Evolutionary conservation across 2,888 invertebrate species (phyloP), one percentile per base, ranked within the genome.

Genomic region (Eristalis intricaria): DNA sequence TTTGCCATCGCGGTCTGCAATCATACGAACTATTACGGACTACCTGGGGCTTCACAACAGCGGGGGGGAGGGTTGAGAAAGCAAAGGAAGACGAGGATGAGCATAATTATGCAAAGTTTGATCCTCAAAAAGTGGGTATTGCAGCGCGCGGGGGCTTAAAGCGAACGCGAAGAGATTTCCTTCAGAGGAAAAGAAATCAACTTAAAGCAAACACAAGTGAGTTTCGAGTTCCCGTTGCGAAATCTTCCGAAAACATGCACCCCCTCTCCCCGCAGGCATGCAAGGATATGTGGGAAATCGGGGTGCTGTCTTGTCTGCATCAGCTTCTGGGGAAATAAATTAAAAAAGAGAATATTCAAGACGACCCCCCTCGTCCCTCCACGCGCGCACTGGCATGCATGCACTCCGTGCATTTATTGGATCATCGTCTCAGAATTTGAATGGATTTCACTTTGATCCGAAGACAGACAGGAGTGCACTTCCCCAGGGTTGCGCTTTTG

Each of bases 101-200:
- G 56, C 32, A 70, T 64, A 64, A 81, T 70, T 69, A 63, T 69
- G 69, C 22, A 81, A 81, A 81, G 63, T 81, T 81, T 70, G 81
- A 81, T 81, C 75, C 64, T 81, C n/a, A 56, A 68, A 50, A 75
- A 75, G 66, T n/a, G 26, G 43, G 23, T 23, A 64, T 19, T 58
- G 70, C 38, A 56, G 22, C 13, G 11, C 26, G 22, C 19, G 11
- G 26, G 32, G 73, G 61, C 26, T 68, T 68, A 56, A 64, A 56
- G 56, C 56, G 10, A 60, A 23, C 8, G 22, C 0, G 32, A 11
- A 19, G 26, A 8, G 11, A n/a, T 26, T 60, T 76, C 40, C 60
- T 60, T 75, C n/a, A 8, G 19, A 43, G n/a, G n/a, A 4, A 43
- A 60, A 60, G 26, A 10, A 60, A 60, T 23, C 23, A 68, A 76